Conservation (phyloP, 2,888 invertebrate genomes). For the Incurvaria masculella region DNA sequence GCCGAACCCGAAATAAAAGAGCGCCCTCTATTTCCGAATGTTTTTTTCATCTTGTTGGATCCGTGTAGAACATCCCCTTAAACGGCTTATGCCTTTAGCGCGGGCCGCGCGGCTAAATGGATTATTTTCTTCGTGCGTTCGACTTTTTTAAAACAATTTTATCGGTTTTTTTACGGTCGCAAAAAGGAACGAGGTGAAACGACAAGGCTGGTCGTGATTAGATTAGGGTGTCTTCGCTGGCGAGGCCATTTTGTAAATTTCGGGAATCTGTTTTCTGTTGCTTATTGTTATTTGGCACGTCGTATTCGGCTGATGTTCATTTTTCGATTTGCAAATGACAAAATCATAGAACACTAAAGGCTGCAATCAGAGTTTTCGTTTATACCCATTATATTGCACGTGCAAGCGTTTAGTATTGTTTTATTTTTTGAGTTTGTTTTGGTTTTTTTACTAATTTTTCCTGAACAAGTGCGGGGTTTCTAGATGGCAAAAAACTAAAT, state of each 20-base stretch:
- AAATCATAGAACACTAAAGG: too few relatives aligned
- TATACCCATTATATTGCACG: too few relatives aligned
- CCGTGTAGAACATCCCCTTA: constrained; percentile 41
- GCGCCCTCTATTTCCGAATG: constrained; percentile 38
- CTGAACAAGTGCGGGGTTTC: too few relatives aligned
- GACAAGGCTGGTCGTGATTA: constrained; percentile 49
- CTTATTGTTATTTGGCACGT: too few relatives aligned
- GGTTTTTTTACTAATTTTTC: too few relatives aligned
- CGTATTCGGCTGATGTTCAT: too few relatives aligned
- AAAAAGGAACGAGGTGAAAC: constrained; percentile 38
- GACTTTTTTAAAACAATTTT: constrained; percentile 39
- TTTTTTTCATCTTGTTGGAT: constrained; percentile 42
- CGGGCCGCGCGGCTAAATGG: constrained; percentile 52
- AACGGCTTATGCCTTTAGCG: constrained; percentile 36
- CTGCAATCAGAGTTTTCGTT: too few relatives aligned
- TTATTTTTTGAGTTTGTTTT: too few relatives aligned
- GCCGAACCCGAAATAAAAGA: constrained; percentile 49
- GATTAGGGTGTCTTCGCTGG: constrained; percentile 54
- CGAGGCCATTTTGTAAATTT: constrained; percentile 51
- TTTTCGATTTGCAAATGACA: too few relatives aligned
- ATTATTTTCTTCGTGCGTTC: constrained; percentile 52
- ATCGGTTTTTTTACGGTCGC: constrained; percentile 5
- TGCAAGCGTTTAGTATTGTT: too few relatives aligned
- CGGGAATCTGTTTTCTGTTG: constrained; percentile 38
- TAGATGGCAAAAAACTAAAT: too few relatives aligned